Conservation (phyloP, 2,113 vertebrate species). For the Eulacestoma nigropectus region DNA sequence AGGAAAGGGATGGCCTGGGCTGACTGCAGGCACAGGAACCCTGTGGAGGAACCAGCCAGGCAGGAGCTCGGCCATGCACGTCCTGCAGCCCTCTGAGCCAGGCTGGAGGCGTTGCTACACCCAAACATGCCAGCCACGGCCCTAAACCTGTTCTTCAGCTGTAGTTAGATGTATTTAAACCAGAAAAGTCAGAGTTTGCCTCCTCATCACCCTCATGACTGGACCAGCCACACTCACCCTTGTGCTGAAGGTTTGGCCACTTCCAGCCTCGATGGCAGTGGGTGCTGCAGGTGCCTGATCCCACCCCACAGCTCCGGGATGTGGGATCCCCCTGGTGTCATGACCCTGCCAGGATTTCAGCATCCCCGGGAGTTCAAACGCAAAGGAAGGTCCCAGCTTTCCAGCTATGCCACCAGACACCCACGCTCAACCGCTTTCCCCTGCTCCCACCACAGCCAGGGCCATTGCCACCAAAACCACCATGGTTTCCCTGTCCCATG, state of each 20-base stretch:
- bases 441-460: not conserved
- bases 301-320: not conserved
- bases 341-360: not conserved
- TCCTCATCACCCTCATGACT: fast-evolving
- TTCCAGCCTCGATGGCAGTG: fast-evolving
- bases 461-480: not conserved
- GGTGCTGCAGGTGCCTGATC: not conserved
- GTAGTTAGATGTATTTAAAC: not conserved
- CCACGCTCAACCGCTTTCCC: fast-evolving
- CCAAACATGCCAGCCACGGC: not conserved
- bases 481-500: not conserved
- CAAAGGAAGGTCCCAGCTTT: not conserved
- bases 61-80: not conserved
- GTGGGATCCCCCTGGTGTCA: not conserved
- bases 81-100: not conserved
- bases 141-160: not conserved
- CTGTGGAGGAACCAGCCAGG: constrained; percentile 58
- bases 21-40: constrained; percentile 82
- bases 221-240: not conserved
- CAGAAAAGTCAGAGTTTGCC: not conserved
- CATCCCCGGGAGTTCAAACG: not conserved
- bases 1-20: constrained; percentile 67
- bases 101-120: not conserved
- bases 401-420: not conserved
- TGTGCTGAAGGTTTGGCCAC: not conserved